Evolutionary conservation across 1,140 invertebrate genomes (phyloP).

Genomic region (Oedothorax gibbosus): DNA sequence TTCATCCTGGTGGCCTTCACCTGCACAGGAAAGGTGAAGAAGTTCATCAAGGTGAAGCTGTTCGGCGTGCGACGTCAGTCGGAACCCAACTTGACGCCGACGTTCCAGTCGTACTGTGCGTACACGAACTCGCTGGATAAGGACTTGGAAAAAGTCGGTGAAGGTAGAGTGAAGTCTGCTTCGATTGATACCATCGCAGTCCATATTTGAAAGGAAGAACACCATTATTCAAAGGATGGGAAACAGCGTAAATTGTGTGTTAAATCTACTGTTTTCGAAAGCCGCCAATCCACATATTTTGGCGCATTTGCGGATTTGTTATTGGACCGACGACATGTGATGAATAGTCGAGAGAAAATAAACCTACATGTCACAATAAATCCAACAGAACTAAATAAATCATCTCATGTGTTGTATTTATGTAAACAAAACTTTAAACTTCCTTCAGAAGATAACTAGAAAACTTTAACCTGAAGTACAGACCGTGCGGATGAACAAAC

Average conservation of each 20-base stretch:
- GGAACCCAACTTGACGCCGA: neutral
- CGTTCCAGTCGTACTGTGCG: conserved; percentile 48
- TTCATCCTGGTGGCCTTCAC: conserved; percentile 75
- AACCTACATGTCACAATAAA: too few species aligned
- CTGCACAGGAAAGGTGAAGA: conserved; percentile 62
- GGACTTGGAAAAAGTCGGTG: conserved; percentile 37
- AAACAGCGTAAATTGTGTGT: too few species aligned
- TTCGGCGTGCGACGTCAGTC: neutral
- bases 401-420: too few species aligned
- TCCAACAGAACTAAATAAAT: too few species aligned
- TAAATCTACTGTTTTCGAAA: neutral
- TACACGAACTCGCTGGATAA: conserved; percentile 50
- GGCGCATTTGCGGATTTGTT: too few species aligned
- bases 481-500: too few species aligned
- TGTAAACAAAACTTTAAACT: too few species aligned
- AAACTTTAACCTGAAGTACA: too few species aligned
- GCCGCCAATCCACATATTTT: neutral
- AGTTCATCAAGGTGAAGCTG: conserved; percentile 4
- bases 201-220: conserved; percentile 3
- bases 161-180: neutral
- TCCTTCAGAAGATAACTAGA: too few species aligned
- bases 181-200: conserved; percentile 24
- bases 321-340: too few species aligned
- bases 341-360: too few species aligned
- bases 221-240: too few species aligned